Evolutionary conservation across 30 jellyfish, hydroid and myxozoan species (phyloP).

Genomic region (Morbakka virulenta): DNA sequence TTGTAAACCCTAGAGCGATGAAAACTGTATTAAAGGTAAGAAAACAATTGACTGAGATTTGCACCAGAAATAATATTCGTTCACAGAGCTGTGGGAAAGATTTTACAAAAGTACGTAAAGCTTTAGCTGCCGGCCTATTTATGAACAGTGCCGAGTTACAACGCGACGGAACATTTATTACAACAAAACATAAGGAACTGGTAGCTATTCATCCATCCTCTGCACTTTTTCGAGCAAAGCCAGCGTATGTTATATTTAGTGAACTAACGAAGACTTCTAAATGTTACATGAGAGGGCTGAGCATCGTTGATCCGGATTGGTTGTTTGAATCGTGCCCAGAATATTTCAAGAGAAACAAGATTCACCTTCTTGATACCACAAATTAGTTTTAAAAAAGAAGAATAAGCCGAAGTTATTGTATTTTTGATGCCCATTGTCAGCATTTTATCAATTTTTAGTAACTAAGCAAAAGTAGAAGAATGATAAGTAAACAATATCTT

Average conservation of each 20-base stretch:
- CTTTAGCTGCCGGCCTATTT: slow-evolving; percentile 79
- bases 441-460: too few species aligned
- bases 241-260: slow-evolving; percentile 69
- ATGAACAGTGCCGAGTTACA: slow-evolving; percentile 88
- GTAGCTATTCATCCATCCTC: slow-evolving; percentile 95
- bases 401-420: too few species aligned
- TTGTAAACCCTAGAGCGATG: slow-evolving; percentile 77
- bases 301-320: slow-evolving; percentile 93
- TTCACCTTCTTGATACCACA: slow-evolving; percentile 52
- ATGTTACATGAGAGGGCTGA: slow-evolving; percentile 74
- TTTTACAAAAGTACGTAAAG: slow-evolving; percentile 46
- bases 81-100: slow-evolving; percentile 75
- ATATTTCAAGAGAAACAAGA: slow-evolving; percentile 37
- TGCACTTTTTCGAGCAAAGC: slow-evolving; percentile 63
- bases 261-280: slow-evolving; percentile 90
- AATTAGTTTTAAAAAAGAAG: slow-evolving; percentile 8
- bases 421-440: too few species aligned
- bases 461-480: too few species aligned
- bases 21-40: slow-evolving; percentile 70
- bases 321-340: slow-evolving; percentile 73
- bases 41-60: slow-evolving; percentile 78
- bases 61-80: slow-evolving; percentile 41
- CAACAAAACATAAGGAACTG: slow-evolving; percentile 70
- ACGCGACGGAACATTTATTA: slow-evolving; percentile 78
- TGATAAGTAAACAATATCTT: too few species aligned